Evolutionary conservation across 2,797 vertebrate genomes (phyloP), one percentile per base, ranked within the genome.

Genomic region (Enteromius afrohamiltoni): DNA sequence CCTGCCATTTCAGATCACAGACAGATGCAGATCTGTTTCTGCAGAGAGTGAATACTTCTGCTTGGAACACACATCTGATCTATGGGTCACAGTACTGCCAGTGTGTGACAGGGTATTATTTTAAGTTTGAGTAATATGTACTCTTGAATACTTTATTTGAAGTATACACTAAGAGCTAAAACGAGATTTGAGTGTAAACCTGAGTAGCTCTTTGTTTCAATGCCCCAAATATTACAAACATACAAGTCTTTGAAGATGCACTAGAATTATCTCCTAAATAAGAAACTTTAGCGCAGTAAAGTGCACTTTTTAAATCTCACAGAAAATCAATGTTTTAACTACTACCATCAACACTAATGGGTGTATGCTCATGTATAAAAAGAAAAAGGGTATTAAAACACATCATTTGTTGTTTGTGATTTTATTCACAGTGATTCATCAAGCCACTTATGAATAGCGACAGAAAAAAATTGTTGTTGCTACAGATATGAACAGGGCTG

Each of bases 1-100:
- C 83, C 77, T 87, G 89, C 77, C 88, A 87, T 83, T 86, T 88
- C 85, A 84, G 42, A 78, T 83, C 75, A 78, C 51, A 6, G 17
- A 16, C 62, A 87, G 70, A 87, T 68, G 70, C 40, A 67, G 67
- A 83, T 82, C 80, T 60, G 71, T 75, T 60, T 58, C 80, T 67
- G 65, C 21, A 79, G 31, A 70, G 62, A 71, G 17, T 34, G 31
- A 55, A 45, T 26, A 64, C 76, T 78, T 82, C 68, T 77, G 62
- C 67, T 77, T 85, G 65, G 53, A n/a, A 67, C 49, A 49, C 31
- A 67, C 8, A 34, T 79, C 84, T 74, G 13, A 85, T 40, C 76
- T 77, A 13, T 73, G 68, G 68, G 45, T 73, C 21, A 40, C 13
- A 29, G 42, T 79, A 49, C 53, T 68, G 64, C 29, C 14, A 68